phyloP scores from a whole-genome alignment of 2,113 vertebrate genomes.

The Seriola quinqueradiata region DNA sequence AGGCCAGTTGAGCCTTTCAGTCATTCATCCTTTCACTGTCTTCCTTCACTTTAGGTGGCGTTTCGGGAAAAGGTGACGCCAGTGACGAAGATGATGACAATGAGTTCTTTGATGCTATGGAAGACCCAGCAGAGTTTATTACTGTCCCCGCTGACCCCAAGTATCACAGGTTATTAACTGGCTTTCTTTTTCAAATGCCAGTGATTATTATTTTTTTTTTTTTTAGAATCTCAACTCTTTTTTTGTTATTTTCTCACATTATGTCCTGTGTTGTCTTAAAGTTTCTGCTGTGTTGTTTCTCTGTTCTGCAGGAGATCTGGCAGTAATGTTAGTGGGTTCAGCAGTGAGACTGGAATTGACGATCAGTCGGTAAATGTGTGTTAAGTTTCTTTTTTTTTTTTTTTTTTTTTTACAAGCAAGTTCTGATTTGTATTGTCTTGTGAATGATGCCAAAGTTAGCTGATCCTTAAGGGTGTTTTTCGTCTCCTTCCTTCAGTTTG shows the following conservation, averaged over 20 bases:
- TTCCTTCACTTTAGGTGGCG: constrained; percentile 75
- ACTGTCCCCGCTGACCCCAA: constrained; percentile 91
- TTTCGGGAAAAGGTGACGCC: constrained; percentile 89
- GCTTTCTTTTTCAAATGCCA: not conserved
- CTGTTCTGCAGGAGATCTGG: constrained; percentile 88
- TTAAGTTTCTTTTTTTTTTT: not conserved
- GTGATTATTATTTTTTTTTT: not conserved
- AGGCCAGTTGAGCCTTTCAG: not conserved
- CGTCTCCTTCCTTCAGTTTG: constrained; percentile 81
- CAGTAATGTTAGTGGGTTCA: constrained; percentile 95
- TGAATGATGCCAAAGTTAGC: not conserved
- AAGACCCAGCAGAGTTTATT: constrained; percentile 92
- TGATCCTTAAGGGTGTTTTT: not conserved
- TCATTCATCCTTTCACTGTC: not conserved
- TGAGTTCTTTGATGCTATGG: constrained; percentile 94
- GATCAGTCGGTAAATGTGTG: constrained; percentile 89
- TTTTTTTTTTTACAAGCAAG: not conserved
- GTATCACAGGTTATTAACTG: constrained; percentile 88
- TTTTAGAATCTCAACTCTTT: not conserved
- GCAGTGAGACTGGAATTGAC: constrained; percentile 92
- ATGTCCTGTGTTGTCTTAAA: not conserved
- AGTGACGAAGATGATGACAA: constrained; percentile 97
- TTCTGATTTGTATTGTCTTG: not conserved
- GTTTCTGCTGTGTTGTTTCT: not conserved
- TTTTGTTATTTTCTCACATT: not conserved